Base-by-base conservation (phyloP, 1,140 invertebrate species). In the Anastrepha obliqua region DNA sequence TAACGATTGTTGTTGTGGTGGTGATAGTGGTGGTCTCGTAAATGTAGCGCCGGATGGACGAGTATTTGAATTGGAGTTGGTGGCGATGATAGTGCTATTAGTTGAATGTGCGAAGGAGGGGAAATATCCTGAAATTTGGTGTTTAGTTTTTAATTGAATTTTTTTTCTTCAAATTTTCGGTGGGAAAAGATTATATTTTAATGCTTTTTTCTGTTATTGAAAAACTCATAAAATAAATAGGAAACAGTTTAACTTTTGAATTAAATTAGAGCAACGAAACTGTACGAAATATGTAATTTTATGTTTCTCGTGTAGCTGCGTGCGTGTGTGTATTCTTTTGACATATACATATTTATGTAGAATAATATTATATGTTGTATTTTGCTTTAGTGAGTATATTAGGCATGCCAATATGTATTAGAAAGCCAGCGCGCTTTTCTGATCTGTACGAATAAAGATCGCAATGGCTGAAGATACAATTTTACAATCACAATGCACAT, bases 91-190 rank as follows among this genome's bases (percentile, higher is more conserved):
- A 39, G 13, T 74, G 9, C 11, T 44, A 20, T 51, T 81, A 3
- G 44, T 81, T 51, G 74, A 29, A 58, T 81, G 74, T 55, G n/a
- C 74, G n/a, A 55, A 81, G 42, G 74, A 81, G 74, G 74, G 74
- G 47, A 55, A 81, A 81, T 81, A 81, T 81, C 74, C 74, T 81
- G 74, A 81, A 81, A 81, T 81, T 81, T 81, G 67, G 39, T 74
- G 74, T 81, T 81, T 81, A 81, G n/a, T 81, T 81, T 42, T 70
- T 29, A 29, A 29, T 64, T 64, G 62, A 13, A 29, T 70, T 70
- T 70, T 70, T 70, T 15, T 47, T 47, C 29, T 42, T 62, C 15
- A 62, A 62, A n/a, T 15, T 62, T 62, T 62, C 60, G 60, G 4
- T 62, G 60, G 15, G 13, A 17, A 62, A 17, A 62, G 13, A 62